These are phyloP conservation scores for Hippopotamyrus pictus DNA, from an alignment of 2,797 vertebrate species.

Conservation along the genomic window DNA sequence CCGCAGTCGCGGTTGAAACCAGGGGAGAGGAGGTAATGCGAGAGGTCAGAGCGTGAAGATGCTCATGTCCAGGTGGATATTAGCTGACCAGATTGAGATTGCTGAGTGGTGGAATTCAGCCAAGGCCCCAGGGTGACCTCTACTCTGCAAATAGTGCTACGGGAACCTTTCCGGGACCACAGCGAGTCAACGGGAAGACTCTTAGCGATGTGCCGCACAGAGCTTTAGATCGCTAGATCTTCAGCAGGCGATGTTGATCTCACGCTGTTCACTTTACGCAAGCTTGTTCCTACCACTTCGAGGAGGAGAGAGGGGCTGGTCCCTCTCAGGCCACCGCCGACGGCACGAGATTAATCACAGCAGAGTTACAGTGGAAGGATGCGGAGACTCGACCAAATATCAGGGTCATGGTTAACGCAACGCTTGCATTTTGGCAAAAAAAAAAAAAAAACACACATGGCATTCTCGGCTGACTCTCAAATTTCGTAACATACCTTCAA, in stretches of 20 bases:
- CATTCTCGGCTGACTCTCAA: background rate
- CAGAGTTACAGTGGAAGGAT: background rate
- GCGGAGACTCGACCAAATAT: background rate
- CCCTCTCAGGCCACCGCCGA: background rate
- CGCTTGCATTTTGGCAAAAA: background rate
- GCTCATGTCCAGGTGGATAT: slow-evolving; percentile 3
- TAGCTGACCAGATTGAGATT: slow-evolving; percentile 10
- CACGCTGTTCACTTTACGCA: background rate
- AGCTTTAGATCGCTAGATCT: background rate
- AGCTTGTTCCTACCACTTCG: background rate
- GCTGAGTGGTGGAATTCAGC: background rate
- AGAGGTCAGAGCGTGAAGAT: background rate
- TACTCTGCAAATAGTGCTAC: background rate
- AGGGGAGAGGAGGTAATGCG: background rate
- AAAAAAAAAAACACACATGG: background rate
- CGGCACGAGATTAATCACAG: background rate
- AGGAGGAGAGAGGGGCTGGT: background rate
- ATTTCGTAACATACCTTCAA: background rate
- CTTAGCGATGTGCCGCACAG: background rate
- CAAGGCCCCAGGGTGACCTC: background rate
- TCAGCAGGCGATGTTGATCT: background rate
- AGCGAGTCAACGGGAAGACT: background rate
- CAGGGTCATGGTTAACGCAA: background rate
- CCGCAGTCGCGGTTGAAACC: background rate
- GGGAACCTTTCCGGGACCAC: background rate